phyloP scores from a whole-genome alignment of 2,113 vertebrate species.

The Tretioscincus oriximinensis region DNA sequence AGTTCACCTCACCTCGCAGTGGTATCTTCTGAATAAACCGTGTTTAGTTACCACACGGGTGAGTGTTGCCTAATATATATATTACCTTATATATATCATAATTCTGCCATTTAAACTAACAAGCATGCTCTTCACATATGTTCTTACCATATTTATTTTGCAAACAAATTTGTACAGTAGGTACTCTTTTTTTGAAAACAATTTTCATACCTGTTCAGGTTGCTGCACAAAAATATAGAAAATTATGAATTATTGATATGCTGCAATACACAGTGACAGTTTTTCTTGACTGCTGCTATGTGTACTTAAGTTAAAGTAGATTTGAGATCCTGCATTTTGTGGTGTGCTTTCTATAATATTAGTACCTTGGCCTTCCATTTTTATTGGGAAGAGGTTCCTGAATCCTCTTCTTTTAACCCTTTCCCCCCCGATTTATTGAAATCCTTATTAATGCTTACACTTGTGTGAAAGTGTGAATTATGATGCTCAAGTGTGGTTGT shows the following conservation, averaged over 20 bases:
- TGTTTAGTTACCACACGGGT: conserved; percentile 76
- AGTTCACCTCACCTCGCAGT: conserved; percentile 79
- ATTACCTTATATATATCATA: conserved; percentile 58
- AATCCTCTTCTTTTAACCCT: too few species aligned
- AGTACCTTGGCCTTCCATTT: too few species aligned
- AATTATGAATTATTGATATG: not conserved
- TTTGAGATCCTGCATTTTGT: too few species aligned
- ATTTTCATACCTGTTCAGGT: conserved; percentile 18
- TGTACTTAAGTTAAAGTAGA: conserved; percentile 1
- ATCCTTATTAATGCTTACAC: not conserved
- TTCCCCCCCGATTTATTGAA: too few species aligned
- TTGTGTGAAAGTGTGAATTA: too few species aligned
- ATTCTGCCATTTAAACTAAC: conserved; percentile 29
- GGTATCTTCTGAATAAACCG: conserved; percentile 81
- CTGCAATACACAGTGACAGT: conserved; percentile 9
- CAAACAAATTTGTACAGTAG: conserved; percentile 24
- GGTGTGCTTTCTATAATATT: not conserved
- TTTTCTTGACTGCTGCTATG: not conserved
- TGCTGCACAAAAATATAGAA: not conserved
- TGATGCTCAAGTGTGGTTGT: too few species aligned
- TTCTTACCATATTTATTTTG: conserved; percentile 11
- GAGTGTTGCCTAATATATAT: conserved; percentile 75
- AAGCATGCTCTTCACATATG: not conserved
- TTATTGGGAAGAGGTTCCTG: too few species aligned
- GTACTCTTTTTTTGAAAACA: conserved; percentile 19